These are phyloP conservation scores for Aphis craccivora DNA, from an alignment of 1,140 invertebrate species.

Conservation along the genomic window DNA sequence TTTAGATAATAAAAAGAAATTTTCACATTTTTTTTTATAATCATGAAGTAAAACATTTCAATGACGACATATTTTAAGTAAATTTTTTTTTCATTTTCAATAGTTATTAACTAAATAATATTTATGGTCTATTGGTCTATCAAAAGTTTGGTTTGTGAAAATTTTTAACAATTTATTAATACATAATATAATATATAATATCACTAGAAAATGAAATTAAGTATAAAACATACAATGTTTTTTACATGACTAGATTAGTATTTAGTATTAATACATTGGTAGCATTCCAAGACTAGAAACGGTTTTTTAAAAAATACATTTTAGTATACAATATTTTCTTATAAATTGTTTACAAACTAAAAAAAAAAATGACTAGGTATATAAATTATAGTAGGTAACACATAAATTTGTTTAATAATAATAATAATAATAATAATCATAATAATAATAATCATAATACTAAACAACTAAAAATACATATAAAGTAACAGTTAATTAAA, in stretches of 20 bases:
- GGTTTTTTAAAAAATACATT: slow-evolving; percentile 37
- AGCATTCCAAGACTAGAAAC: slow-evolving; percentile 47
- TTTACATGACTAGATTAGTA: slow-evolving; percentile 34
- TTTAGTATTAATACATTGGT: slow-evolving; percentile 44
- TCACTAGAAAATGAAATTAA: slow-evolving; percentile 34
- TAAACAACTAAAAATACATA: slow-evolving; percentile 46
- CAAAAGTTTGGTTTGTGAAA: neutral
- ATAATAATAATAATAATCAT: slow-evolving; percentile 31
- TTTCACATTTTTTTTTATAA: neutral
- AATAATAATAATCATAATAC: slow-evolving; percentile 32
- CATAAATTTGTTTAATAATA: slow-evolving; percentile 22
- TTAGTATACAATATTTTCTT: slow-evolving; percentile 43
- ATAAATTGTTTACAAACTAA: neutral
- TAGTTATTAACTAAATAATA: neutral
- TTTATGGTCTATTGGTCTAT: slow-evolving; percentile 11
- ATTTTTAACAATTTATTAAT: slow-evolving; percentile 36
- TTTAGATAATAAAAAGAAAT: neutral
- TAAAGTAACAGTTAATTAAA: slow-evolving; percentile 29
- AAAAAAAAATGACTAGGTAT: slow-evolving; percentile 38
- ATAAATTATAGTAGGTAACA: slow-evolving; percentile 37
- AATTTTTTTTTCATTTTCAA: neutral
- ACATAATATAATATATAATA: slow-evolving; percentile 21
- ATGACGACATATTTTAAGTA: neutral
- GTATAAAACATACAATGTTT: slow-evolving; percentile 45
- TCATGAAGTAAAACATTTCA: neutral